phyloP scores from a whole-genome alignment of 2,888 invertebrate genomes.

The Drosophila infuscata region DNA sequence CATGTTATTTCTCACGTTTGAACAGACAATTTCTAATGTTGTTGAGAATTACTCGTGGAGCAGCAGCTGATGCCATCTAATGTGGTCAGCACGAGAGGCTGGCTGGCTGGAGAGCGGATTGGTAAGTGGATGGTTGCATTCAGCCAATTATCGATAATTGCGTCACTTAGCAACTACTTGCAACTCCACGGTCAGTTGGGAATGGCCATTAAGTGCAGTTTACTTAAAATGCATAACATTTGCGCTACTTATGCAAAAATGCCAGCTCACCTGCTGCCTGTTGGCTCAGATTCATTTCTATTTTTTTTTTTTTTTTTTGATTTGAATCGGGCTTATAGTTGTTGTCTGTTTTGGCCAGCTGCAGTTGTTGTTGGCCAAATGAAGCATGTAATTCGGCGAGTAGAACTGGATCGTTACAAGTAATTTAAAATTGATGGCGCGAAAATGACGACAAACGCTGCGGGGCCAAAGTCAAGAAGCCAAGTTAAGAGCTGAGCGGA shows the following conservation, averaged over 20 bases:
- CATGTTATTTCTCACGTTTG: background rate
- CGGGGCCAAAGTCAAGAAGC: conserved; percentile 62
- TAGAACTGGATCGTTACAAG: conserved; percentile 55
- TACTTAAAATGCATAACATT: conserved; percentile 71
- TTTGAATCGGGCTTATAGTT: conserved; percentile 2
- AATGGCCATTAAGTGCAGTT: conserved; percentile 46
- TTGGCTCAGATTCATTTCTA: background rate
- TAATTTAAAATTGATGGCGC: conserved; percentile 81
- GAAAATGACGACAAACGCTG: conserved; percentile 80
- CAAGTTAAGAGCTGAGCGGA: conserved; percentile 45
- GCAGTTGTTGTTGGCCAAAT: conserved; percentile 58
- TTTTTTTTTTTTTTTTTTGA: background rate
- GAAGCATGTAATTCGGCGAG: conserved; percentile 75
- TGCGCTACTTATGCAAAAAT: conserved; percentile 69
- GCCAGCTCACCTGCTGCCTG: conserved; percentile 6
- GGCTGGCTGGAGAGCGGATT: conserved; percentile 14
- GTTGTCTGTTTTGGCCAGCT: conserved; percentile 30
- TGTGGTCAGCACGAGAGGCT: conserved; percentile 22
- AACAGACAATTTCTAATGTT: background rate
- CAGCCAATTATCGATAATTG: conserved; percentile 64
- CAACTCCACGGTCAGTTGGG: conserved; percentile 20
- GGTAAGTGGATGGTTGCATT: conserved; percentile 45
- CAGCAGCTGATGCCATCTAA: conserved; percentile 9
- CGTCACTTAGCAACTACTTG: conserved; percentile 56
- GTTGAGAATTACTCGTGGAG: background rate